These are phyloP conservation scores for Drosophila setosimentum DNA, from an alignment of 2,888 invertebrate species.

Conservation along the genomic window DNA sequence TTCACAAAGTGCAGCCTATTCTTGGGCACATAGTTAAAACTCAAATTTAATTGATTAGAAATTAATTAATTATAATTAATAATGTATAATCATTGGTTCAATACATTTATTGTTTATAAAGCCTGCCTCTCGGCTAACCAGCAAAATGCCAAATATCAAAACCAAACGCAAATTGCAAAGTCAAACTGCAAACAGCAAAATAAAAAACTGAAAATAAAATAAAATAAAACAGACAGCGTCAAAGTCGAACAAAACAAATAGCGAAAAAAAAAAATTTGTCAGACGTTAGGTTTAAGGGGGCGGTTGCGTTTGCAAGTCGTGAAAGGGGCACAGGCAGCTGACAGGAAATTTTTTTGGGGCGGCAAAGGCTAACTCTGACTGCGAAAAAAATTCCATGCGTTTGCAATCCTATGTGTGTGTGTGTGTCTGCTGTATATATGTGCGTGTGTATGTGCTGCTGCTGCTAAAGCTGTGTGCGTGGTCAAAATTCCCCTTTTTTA, in stretches of 20 bases:
- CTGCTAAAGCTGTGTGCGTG: conserved; percentile 54
- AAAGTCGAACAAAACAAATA: conserved; percentile 79
- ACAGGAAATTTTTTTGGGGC: conserved; percentile 60
- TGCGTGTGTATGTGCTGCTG: conserved; percentile 31
- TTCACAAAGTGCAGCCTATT: conserved; percentile 53
- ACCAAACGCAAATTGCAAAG: conserved; percentile 64
- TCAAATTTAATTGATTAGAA: not conserved
- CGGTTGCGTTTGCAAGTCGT: not conserved
- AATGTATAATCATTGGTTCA: not conserved
- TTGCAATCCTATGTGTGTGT: conserved; percentile 44
- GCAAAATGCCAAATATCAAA: conserved; percentile 16
- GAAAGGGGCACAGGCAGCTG: conserved; percentile 19
- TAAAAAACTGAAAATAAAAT: conserved; percentile 23
- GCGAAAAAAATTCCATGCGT: conserved; percentile 76
- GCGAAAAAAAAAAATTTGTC: conserved; percentile 49
- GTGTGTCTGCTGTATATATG: conserved; percentile 53
- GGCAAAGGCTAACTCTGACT: conserved; percentile 70
- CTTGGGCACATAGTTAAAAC: conserved; percentile 20
- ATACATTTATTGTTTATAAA: not conserved
- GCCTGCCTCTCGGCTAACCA: not conserved
- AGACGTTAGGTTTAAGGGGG: conserved; percentile 34
- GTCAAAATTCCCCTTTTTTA: conserved; percentile 75
- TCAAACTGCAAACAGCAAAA: conserved; percentile 48
- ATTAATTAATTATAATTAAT: conserved; percentile 12
- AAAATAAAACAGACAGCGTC: conserved; percentile 54